Evolutionary conservation across 2,888 invertebrate species (phyloP), one percentile per base, ranked within the genome.

Genomic region (Camponotus fellah): DNA sequence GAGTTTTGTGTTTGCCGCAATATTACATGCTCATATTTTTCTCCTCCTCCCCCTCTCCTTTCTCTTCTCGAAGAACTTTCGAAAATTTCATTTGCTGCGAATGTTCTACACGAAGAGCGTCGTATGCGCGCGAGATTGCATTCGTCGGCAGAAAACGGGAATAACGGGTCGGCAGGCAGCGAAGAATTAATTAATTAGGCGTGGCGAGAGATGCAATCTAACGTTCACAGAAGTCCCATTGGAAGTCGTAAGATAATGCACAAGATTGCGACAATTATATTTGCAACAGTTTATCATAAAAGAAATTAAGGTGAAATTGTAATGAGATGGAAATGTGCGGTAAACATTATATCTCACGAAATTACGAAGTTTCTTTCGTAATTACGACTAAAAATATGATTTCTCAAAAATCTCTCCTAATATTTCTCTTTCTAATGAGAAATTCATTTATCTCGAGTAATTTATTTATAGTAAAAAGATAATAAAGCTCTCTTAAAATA

Each of bases 131-230:
- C 56, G n/a, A 58, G 68, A 69, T 77, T 77, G 76, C 76, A 77
- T 66, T 66, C 17, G 68, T 68, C 43, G 43, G 14, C 12, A 14
- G 26, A 26, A 76, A 76, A 66, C 14, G 43, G 69, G 58, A 69
- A 40, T 68, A 77, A 56, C 43, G 32, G 69, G 68, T 40, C 56
- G 40, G 66, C 26, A 66, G 26, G 66, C 77, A 58, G 32, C 56
- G 77, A 58, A 43, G 56, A 77, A 77, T 77, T 77, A 77, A 77
- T 77, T 77, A 77, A 69, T 77, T 77, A 69, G 58, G 21, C 56
- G 68, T 68, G 40, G 56, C 77, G 32, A 32, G 58, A 58, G 69
- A 69, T 69, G 68, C 56, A 58, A 77, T 77, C 69, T 58, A 77
- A 58, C 34, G 56, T n/a, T 68, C 66, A 26, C 34, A 34, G 21